Evolutionary conservation across 2,113 vertebrate species (phyloP).

Genomic region (Atractosteus spatula): DNA sequence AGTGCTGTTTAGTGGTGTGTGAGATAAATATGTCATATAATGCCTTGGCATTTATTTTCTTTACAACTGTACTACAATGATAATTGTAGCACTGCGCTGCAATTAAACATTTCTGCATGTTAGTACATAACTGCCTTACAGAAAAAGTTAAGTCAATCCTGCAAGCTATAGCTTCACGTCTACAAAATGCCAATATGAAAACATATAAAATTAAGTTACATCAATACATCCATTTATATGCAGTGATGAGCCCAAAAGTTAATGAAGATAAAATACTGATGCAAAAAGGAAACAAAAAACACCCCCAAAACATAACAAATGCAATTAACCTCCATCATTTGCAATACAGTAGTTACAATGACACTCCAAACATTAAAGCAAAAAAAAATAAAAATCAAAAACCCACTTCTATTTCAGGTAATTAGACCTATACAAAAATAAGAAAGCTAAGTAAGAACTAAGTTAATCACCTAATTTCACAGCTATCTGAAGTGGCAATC

Average conservation of each 20-base stretch:
- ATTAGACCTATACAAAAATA: slow-evolving; percentile 95
- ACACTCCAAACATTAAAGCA: slow-evolving; percentile 96
- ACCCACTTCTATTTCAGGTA: slow-evolving; percentile 91
- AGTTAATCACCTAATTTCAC: slow-evolving; percentile 98
- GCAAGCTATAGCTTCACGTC: slow-evolving; percentile 92
- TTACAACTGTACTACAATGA: slow-evolving; percentile 48
- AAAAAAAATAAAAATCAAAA: slow-evolving; percentile 78
- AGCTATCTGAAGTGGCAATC: slow-evolving; percentile 99
- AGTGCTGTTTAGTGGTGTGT: slow-evolving; percentile 63
- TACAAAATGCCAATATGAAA: slow-evolving; percentile 91
- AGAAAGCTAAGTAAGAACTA: slow-evolving; percentile 92
- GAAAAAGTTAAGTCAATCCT: slow-evolving; percentile 91
- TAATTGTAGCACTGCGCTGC: slow-evolving; percentile 79
- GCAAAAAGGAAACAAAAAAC: slow-evolving; percentile 69
- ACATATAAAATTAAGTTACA: slow-evolving; percentile 97
- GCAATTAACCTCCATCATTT: slow-evolving; percentile 93
- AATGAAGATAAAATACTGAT: slow-evolving; percentile 99
- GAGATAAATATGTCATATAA: slow-evolving; percentile 43
- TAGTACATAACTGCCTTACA: slow-evolving; percentile 68
- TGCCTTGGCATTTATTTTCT: slow-evolving; percentile 35
- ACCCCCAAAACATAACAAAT: slow-evolving; percentile 84
- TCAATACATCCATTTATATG: slow-evolving; percentile 92
- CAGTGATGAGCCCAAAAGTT: slow-evolving; percentile 91
- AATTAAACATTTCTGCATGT: slow-evolving; percentile 62
- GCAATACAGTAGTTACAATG: slow-evolving; percentile 98